Evolutionary conservation across 2,888 invertebrate genomes (phyloP).

Genomic region (Polyommatus icarus): DNA sequence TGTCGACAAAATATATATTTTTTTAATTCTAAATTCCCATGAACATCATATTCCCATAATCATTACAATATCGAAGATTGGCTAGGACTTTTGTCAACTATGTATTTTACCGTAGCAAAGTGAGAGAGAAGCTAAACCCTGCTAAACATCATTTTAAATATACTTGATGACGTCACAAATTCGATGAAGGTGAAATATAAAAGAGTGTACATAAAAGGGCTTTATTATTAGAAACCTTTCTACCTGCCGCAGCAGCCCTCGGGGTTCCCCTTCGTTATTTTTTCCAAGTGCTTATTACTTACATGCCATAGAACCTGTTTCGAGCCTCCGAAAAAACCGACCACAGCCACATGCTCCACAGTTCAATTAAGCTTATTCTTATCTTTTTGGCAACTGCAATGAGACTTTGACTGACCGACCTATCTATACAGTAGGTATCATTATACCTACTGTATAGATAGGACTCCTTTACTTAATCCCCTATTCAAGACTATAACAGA

Average conservation of each 20-base stretch:
- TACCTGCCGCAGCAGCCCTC: constrained; percentile 25
- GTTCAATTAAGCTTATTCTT: background rate
- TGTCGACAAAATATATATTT: too few relatives aligned
- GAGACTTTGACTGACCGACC: too few relatives aligned
- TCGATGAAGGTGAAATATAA: background rate
- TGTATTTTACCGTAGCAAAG: too few relatives aligned
- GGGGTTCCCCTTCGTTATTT: constrained; percentile 26
- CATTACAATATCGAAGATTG: too few relatives aligned
- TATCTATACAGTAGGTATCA: too few relatives aligned
- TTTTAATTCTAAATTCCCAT: too few relatives aligned
- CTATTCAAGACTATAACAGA: too few relatives aligned
- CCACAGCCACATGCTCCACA: background rate
- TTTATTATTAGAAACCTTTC: constrained; percentile 25
- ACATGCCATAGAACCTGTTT: constrained; percentile 30
- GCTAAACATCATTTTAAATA: background rate
- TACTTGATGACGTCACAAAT: background rate
- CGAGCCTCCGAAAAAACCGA: constrained; percentile 19
- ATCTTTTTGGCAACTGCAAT: background rate
- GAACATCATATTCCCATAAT: too few relatives aligned
- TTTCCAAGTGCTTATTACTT: constrained; percentile 24
- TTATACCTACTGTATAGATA: too few relatives aligned
- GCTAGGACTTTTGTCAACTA: too few relatives aligned
- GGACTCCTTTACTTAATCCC: too few relatives aligned
- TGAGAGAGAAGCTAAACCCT: background rate
- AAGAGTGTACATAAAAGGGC: background rate